phyloP scores from a whole-genome alignment of 2,113 vertebrate species.

The Sialia sialis region DNA sequence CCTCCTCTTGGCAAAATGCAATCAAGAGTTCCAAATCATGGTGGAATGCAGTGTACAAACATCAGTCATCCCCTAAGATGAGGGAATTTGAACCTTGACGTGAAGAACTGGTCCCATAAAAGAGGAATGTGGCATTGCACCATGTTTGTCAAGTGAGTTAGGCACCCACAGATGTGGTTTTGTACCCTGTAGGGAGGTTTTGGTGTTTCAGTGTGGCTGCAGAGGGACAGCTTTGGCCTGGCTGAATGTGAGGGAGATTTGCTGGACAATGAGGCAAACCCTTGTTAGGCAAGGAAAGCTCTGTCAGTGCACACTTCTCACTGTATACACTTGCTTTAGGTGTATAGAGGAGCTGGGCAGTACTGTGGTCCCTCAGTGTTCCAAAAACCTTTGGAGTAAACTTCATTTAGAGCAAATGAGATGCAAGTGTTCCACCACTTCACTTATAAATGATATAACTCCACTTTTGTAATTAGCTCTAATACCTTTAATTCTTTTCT shows the following conservation, averaged over 20 bases:
- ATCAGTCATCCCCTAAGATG: neutral
- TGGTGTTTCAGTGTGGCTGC: neutral
- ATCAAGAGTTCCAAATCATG: neutral
- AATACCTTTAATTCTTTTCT: slow-evolving; percentile 37
- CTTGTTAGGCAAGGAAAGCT: neutral
- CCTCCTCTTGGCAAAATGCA: neutral
- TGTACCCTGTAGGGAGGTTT: neutral
- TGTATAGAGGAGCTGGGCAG: neutral
- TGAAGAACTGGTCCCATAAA: neutral
- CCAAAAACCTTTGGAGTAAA: neutral
- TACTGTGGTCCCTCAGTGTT: neutral
- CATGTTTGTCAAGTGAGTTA: neutral
- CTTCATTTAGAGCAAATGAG: neutral
- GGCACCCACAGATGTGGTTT: accelerated
- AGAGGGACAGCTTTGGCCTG: neutral
- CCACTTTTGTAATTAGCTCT: neutral
- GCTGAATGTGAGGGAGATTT: neutral
- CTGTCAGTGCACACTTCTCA: neutral
- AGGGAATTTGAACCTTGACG: neutral
- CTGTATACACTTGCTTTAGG: neutral
- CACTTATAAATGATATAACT: neutral
- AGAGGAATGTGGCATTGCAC: neutral
- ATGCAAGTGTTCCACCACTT: neutral
- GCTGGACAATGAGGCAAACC: neutral
- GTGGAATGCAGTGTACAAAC: neutral